Evolutionary conservation across 2,888 invertebrate genomes (phyloP).

Genomic region (Peribatodes rhomboidaria): DNA sequence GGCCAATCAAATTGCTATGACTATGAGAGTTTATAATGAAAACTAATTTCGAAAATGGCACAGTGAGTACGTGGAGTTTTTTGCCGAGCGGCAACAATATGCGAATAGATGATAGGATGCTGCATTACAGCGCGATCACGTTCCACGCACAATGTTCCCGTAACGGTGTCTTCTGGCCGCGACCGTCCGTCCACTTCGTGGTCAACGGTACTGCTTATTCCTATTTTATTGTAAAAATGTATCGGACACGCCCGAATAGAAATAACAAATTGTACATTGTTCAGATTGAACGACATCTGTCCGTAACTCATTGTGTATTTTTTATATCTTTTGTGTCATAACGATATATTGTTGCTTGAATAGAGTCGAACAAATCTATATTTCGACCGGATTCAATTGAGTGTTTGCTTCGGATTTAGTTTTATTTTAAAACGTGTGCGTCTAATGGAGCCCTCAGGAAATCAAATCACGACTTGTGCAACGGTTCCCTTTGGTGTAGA

Average conservation of each 20-base stretch:
- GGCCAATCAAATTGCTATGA: conserved; percentile 38
- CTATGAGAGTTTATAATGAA: conserved; percentile 42
- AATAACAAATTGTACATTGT: conserved; percentile 72
- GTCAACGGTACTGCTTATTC: conserved; percentile 72
- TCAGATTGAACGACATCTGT: conserved; percentile 61
- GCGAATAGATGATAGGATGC: conserved; percentile 60
- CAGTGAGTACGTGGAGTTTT: conserved; percentile 40
- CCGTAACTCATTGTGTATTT: conserved; percentile 58
- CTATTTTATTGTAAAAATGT: conserved; percentile 71
- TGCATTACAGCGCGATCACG: conserved; percentile 71
- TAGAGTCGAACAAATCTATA: conserved; percentile 43
- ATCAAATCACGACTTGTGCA: conserved; percentile 46
- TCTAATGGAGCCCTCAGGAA: conserved; percentile 45
- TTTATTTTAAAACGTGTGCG: conserved; percentile 43
- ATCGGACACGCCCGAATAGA: conserved; percentile 60
- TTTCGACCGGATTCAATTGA: conserved; percentile 35
- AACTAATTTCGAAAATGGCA: conserved; percentile 46
- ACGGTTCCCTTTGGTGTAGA: conserved; percentile 48
- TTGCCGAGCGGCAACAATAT: conserved; percentile 58
- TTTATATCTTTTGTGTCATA: conserved; percentile 57
- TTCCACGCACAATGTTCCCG: conserved; percentile 69
- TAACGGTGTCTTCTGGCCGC: conserved; percentile 65
- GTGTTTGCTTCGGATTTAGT: conserved; percentile 23
- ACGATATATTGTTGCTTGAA: conserved; percentile 57
- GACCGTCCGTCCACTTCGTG: conserved; percentile 61